These are phyloP conservation scores for Drosophila ambigua DNA, from an alignment of 1,140 invertebrate genomes.

Conservation along the genomic window DNA sequence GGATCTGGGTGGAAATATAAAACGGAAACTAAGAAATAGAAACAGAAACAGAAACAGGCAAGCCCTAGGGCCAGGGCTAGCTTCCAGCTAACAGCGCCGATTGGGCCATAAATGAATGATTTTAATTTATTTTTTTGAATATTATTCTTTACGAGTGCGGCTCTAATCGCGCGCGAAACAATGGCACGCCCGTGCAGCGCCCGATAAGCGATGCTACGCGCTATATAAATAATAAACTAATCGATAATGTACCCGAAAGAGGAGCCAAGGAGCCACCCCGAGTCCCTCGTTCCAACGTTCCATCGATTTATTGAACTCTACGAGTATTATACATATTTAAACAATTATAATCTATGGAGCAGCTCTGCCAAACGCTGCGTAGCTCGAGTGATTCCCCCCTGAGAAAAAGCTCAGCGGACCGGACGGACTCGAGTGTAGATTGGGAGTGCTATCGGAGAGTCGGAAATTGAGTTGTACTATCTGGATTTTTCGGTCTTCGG, in stretches of 20 bases:
- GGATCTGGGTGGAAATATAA: conserved; percentile 1
- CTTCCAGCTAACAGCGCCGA: not conserved
- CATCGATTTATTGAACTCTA: conserved; percentile 47
- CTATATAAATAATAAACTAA: conserved; percentile 68
- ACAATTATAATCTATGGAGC: conserved; percentile 8
- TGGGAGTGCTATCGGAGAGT: conserved; percentile 9
- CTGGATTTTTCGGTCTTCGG: conserved; percentile 9
- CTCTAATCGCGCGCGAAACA: conserved; percentile 44
- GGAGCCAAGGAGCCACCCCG: not conserved
- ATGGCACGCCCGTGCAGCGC: conserved; percentile 8
- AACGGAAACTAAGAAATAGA: conserved; percentile 22
- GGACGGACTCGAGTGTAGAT: not conserved
- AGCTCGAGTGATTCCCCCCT: conserved; percentile 22
- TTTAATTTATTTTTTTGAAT: conserved; percentile 41
- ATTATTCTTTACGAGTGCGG: conserved; percentile 28
- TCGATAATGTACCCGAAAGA: conserved; percentile 43
- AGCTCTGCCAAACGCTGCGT: too few species aligned
- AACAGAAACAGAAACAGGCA: not conserved
- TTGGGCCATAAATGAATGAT: conserved; percentile 39
- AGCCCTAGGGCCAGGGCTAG: not conserved
- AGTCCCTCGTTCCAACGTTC: conserved; percentile 9
- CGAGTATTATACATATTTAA: conserved; percentile 23
- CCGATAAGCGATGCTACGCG: conserved; percentile 71
- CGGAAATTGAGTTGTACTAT: conserved; percentile 11
- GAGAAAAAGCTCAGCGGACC: conserved; percentile 28